These are phyloP conservation scores for Pristionchus arcanus DNA, from an alignment of 2,888 invertebrate species.

Conservation along the genomic window DNA sequence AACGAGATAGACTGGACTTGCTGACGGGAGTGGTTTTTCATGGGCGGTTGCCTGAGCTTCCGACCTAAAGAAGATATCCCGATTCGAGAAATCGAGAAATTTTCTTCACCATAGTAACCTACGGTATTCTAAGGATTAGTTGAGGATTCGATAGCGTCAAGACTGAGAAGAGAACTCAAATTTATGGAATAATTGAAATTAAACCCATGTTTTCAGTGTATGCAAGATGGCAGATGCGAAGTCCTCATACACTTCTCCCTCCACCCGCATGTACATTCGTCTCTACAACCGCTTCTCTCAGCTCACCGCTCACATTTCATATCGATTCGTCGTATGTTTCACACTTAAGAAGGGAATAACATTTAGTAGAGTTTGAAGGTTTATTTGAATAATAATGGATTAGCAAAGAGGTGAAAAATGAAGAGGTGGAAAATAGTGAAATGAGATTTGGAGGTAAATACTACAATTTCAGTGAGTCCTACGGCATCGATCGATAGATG, in stretches of 20 bases:
- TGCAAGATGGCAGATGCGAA: constrained; percentile 53
- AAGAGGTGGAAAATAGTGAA: neutral
- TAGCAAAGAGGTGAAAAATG: neutral
- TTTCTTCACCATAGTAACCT: neutral
- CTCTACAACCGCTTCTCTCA: constrained; percentile 53
- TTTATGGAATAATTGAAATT: no score
- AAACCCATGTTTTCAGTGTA: neutral
- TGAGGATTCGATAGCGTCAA: neutral
- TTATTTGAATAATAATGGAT: no score
- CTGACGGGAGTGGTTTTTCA: neutral
- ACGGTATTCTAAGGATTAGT: neutral
- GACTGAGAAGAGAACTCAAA: neutral
- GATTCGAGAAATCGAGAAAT: neutral
- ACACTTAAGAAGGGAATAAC: neutral
- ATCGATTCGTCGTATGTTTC: constrained; percentile 36
- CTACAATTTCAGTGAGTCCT: neutral
- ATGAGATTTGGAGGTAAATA: neutral
- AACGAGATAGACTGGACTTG: neutral
- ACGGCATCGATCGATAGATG: neutral
- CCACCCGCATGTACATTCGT: constrained; percentile 43
- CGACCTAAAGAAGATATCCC: neutral
- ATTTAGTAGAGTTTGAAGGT: no score
- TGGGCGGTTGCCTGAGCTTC: neutral
- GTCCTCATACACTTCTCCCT: constrained; percentile 30
- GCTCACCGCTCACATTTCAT: constrained; percentile 50